Evolutionary conservation across 2,888 invertebrate genomes (phyloP).

Genomic region (Anthoptus insignis): DNA sequence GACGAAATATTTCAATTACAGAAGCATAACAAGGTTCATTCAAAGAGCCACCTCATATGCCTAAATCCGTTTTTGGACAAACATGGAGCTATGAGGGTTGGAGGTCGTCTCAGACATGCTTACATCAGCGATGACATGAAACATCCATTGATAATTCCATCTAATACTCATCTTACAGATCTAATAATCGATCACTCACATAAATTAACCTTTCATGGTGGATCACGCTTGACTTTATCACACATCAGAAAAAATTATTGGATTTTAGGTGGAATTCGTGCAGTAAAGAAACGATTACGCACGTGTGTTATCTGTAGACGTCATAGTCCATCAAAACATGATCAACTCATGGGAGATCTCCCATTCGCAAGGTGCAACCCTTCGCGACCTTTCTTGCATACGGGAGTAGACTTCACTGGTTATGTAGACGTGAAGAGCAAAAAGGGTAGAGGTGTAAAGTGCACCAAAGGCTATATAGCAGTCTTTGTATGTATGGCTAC

Average conservation of each 20-base stretch:
- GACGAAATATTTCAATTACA: constrained; percentile 18
- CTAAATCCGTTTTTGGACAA: constrained; percentile 37
- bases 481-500: constrained; percentile 19
- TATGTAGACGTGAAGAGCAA: not conserved
- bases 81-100: constrained; percentile 33
- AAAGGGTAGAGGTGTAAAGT: not conserved
- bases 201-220: constrained; percentile 43
- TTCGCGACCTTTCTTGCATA: not conserved
- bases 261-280: constrained; percentile 38
- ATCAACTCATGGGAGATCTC: constrained; percentile 31
- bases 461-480: not conserved
- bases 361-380: not conserved
- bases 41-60: constrained; percentile 24
- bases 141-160: constrained; percentile 35
- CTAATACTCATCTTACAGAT: constrained; percentile 32
- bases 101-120: constrained; percentile 35
- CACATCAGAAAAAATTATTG: constrained; percentile 43
- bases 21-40: constrained; percentile 2
- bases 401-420: not conserved
- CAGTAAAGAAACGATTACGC: constrained; percentile 33
- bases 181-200: constrained; percentile 45
- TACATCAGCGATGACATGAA: constrained; percentile 16
- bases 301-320: constrained; percentile 39
- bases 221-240: constrained; percentile 36
- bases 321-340: constrained; percentile 30